These are phyloP conservation scores for Euplexia lucipara DNA, from an alignment of 2,888 invertebrate species.

Conservation along the genomic window DNA sequence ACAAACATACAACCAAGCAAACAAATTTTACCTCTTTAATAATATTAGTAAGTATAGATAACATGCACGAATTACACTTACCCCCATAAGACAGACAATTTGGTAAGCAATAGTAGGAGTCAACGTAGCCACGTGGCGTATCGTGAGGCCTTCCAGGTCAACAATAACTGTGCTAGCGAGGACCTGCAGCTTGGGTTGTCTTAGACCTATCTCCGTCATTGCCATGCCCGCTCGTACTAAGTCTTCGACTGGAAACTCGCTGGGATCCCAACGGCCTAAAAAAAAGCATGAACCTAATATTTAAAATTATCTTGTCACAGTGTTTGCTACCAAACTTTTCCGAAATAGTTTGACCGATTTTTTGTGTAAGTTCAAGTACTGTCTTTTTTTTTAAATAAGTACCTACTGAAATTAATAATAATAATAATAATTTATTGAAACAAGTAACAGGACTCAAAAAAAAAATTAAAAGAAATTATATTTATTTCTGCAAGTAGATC, in stretches of 20 bases:
- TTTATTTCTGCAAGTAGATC: too few relatives aligned
- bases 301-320: too few relatives aligned
- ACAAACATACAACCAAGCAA: too few relatives aligned
- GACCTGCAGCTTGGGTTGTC: slow-evolving; percentile 83
- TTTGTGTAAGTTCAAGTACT: too few relatives aligned
- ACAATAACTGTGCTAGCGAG: slow-evolving; percentile 80
- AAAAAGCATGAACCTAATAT: neutral
- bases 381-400: too few relatives aligned
- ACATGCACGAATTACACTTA: slow-evolving; percentile 57
- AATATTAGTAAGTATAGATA: neutral
- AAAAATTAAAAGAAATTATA: too few relatives aligned
- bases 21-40: too few relatives aligned
- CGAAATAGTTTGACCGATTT: too few relatives aligned
- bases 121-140: slow-evolving; percentile 79
- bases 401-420: too few relatives aligned
- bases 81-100: slow-evolving; percentile 83
- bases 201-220: slow-evolving; percentile 78
- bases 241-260: slow-evolving; percentile 81
- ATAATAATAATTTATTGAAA: too few relatives aligned
- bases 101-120: slow-evolving; percentile 86
- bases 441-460: too few relatives aligned
- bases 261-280: slow-evolving; percentile 83
- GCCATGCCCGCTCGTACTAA: slow-evolving; percentile 78
- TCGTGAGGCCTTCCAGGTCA: slow-evolving; percentile 79
- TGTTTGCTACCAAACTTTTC: too few relatives aligned